Base-by-base conservation (phyloP, 35 echinoderm and acorn worm genomes). In the Heliocidaris tuberculata region DNA sequence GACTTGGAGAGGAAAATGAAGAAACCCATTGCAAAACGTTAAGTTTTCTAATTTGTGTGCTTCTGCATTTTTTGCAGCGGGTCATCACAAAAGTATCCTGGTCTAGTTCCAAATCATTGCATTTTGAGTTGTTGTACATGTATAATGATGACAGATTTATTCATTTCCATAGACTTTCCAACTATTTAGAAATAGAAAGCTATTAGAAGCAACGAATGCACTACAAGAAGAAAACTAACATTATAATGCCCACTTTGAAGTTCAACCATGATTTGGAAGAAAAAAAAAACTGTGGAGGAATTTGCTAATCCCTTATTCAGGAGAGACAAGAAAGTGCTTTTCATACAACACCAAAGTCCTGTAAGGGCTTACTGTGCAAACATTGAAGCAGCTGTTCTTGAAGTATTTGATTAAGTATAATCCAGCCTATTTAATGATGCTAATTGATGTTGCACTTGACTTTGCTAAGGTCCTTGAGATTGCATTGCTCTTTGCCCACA, bases 401-500 rank as follows among this genome's bases (percentile, higher is more conserved):
- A 78, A 78, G 65, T 78, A 78, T 78, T 78, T 78, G 65, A 0
- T 78, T 6, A 78, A 78, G 65, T 5, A 17, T 78, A 78, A 78
- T 4, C 1, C 4, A n/a, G 21, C 65, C 65, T 78, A 78, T 24
- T 78, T 78, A 78, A 78, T 78, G 21, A 78, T 78, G 65, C 65
- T 78, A 78, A 78, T 78, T 78, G 65, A 78, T 78, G 65, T 78
- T 78, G 65, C 4, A 78, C 65, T 78, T 78, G 65, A 78, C 65
- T 27, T 78, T 27, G 27, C 27, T 5, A 78, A 78, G 27, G 65
- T 24, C 65, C 21, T 78, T 78, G 1, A 78, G 21, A 27, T 78
- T n/a, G 65, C 27, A 7, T 71, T 78, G 27, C 65, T 78, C 65
- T 78, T 78, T 78, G 65, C 65, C 65, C 65, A 42, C 65, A 19